A percentile compares a stretch with the other conserved stretches of the same genome.
phyloP scores from a whole-genome alignment of 2,888 invertebrate genomes.

The Drosophila incognita region DNA sequence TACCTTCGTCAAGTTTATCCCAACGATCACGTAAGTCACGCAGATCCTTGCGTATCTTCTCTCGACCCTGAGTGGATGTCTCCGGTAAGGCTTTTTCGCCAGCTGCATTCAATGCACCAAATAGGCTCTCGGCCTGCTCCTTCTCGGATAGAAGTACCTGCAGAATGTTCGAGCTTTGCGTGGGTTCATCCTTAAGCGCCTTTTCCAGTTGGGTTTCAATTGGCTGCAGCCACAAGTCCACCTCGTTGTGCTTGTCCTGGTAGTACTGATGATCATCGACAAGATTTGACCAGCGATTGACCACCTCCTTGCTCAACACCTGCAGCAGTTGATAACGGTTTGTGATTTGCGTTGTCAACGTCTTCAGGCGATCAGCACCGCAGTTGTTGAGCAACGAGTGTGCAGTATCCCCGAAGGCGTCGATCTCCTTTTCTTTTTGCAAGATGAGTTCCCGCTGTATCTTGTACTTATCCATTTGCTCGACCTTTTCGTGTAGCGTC shows the following conservation, averaged over 20 bases:
- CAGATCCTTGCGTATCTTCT: constrained; percentile 93
- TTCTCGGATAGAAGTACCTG: constrained; percentile 91
- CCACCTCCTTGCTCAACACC: constrained; percentile 93
- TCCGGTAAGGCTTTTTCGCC: constrained; percentile 96
- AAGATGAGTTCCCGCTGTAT: constrained; percentile 91
- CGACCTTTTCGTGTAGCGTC: constrained; percentile 92
- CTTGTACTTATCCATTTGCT: constrained; percentile 89
- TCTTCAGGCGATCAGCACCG: constrained; percentile 93
- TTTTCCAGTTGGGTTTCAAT: constrained; percentile 89
- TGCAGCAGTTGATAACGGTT: constrained; percentile 93
- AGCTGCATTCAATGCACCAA: constrained; percentile 90
- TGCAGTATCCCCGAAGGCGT: constrained; percentile 95
- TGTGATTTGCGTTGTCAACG: constrained; percentile 94
- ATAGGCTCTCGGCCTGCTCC: constrained; percentile 93
- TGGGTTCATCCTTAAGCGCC: constrained; percentile 88
- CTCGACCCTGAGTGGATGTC: constrained; percentile 96
- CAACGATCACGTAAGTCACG: constrained; percentile 93
- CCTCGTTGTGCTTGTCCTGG: constrained; percentile 90
- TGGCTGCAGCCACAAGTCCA: constrained; percentile 91
- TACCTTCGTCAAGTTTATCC: constrained; percentile 94
- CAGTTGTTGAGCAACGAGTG: constrained; percentile 93
- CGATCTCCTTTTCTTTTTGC: constrained; percentile 93
- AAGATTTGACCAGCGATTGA: constrained; percentile 92
- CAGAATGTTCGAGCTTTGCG: constrained; percentile 89
- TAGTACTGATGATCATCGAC: constrained; percentile 93